Conservation (phyloP, 1,140 invertebrate genomes). For the Gerris buenoi region DNA sequence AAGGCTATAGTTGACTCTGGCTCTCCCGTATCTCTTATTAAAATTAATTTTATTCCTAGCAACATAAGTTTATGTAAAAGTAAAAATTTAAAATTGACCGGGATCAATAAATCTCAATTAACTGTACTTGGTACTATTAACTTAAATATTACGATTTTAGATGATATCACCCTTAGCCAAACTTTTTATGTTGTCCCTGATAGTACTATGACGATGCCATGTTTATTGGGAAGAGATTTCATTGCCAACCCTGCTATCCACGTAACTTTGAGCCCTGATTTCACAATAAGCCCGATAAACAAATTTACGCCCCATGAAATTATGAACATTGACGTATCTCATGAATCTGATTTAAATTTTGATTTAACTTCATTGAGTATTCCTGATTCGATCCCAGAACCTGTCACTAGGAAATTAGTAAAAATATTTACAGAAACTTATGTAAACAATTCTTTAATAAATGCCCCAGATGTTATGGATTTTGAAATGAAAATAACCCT, state of each 20-base stretch:
- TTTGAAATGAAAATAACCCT: slow-evolving; percentile 1
- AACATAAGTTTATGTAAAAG: background rate
- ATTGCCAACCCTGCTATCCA: background rate
- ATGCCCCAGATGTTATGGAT: background rate
- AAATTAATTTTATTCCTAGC: background rate
- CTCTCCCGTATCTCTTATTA: background rate
- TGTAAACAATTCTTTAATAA: background rate
- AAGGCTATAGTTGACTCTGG: background rate
- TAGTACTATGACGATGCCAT: background rate
- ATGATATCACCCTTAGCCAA: background rate
- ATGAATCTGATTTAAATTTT: background rate
- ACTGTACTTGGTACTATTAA: background rate
- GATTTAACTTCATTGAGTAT: background rate
- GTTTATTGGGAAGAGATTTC: background rate
- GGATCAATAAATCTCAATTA: background rate
- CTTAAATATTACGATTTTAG: background rate
- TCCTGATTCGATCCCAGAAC: background rate
- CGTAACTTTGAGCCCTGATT: background rate
- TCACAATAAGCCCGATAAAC: background rate
- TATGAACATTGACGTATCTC: background rate
- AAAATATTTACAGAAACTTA: background rate
- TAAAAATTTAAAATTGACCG: background rate
- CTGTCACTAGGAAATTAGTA: background rate
- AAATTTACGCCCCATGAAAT: background rate
- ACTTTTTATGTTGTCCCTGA: background rate